These are phyloP conservation scores for Sinonovacula constricta DNA, from an alignment of 1,140 invertebrate species.

Conservation along the genomic window DNA sequence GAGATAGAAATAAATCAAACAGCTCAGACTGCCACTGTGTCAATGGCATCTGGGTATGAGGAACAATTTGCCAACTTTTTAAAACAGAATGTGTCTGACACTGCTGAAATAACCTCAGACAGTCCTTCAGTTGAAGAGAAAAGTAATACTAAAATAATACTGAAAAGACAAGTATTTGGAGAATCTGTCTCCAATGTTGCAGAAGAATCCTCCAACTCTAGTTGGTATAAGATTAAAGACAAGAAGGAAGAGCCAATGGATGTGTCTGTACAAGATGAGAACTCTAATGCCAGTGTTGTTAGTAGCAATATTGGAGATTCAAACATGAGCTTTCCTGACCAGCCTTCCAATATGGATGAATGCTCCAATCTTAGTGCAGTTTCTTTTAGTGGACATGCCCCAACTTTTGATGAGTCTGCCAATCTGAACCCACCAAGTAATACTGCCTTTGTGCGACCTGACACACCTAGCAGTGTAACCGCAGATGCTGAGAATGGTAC, in stretches of 20 bases:
- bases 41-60: too few species aligned
- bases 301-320: constrained; percentile 32
- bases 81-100: neutral
- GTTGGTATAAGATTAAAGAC: constrained; percentile 37
- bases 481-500: constrained; percentile 23
- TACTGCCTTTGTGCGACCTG: constrained; percentile 24
- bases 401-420: constrained; percentile 44
- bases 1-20: too few species aligned
- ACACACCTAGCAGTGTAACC: constrained; percentile 33
- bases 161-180: neutral
- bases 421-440: constrained; percentile 49
- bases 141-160: neutral
- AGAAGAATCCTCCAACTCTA: constrained; percentile 40
- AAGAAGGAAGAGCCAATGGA: neutral
- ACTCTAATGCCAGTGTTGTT: constrained; percentile 16
- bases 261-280: constrained; percentile 23
- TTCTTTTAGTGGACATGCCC: constrained; percentile 14
- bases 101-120: neutral
- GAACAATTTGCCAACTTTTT: neutral
- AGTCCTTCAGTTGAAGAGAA: neutral
- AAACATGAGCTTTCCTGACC: constrained; percentile 38
- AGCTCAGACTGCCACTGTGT: too few species aligned
- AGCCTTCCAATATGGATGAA: constrained; percentile 29
- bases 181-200: neutral
- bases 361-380: constrained; percentile 22